Evolutionary conservation across 1,140 invertebrate genomes (phyloP).

Genomic region (Procambarus virginalis): DNA sequence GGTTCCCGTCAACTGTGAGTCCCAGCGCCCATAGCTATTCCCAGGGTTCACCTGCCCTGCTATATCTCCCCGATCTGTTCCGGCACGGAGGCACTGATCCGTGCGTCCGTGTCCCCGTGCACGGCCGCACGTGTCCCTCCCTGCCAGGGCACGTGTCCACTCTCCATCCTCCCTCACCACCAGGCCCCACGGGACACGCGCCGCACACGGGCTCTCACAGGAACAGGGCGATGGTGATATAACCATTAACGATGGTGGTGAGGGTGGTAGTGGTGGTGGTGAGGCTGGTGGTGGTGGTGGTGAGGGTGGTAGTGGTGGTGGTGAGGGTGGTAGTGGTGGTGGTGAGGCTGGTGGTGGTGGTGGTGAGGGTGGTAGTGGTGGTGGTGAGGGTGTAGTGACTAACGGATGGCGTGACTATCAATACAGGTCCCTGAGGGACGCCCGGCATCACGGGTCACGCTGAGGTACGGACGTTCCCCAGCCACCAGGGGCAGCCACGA

Average conservation of each 20-base stretch:
- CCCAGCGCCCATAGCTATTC: not conserved
- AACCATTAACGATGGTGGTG: not conserved
- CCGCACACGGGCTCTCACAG: not conserved
- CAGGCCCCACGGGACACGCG: not conserved
- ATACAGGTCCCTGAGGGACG: too few relatives aligned
- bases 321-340: too few relatives aligned
- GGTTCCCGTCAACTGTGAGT: not conserved
- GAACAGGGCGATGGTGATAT: not conserved
- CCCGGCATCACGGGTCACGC: too few relatives aligned
- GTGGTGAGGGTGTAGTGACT: too few relatives aligned
- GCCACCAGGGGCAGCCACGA: too few relatives aligned
- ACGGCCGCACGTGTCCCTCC: not conserved
- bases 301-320: too few relatives aligned
- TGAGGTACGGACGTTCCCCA: too few relatives aligned
- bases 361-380: too few relatives aligned
- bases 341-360: too few relatives aligned
- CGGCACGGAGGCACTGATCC: not conserved
- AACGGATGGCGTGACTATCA: too few relatives aligned
- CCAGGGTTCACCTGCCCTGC: conserved; percentile 1
- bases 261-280: not conserved
- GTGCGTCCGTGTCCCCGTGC: not conserved
- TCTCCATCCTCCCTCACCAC: not conserved
- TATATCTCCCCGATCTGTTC: not conserved
- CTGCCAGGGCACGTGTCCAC: not conserved
- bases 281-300: too few relatives aligned